Evolutionary conservation across 2,113 vertebrate genomes (phyloP).

Genomic region (Colossoma macropomum): DNA sequence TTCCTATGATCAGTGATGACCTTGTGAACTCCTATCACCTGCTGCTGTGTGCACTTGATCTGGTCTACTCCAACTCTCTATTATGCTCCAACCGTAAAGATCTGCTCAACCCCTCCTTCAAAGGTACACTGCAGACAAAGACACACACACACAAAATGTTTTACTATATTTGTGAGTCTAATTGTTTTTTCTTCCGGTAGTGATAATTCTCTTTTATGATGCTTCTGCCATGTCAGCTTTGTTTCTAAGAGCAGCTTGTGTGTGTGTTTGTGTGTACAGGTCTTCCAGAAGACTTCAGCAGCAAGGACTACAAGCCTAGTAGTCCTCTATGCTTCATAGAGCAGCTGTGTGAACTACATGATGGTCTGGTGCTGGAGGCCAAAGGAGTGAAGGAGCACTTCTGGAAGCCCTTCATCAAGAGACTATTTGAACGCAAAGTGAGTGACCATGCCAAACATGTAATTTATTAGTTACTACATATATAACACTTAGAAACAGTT

Average conservation of each 20-base stretch:
- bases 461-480: neutral
- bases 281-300: slow-evolving; percentile 86
- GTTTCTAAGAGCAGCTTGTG: slow-evolving; percentile 13
- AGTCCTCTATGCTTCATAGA: slow-evolving; percentile 90
- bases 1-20: slow-evolving; percentile 97
- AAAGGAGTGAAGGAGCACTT: slow-evolving; percentile 97
- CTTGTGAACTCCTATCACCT: slow-evolving; percentile 97
- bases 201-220: neutral
- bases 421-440: slow-evolving; percentile 93
- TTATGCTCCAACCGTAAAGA: slow-evolving; percentile 89
- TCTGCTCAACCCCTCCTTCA: slow-evolving; percentile 88
- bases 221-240: slow-evolving; percentile 15
- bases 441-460: neutral
- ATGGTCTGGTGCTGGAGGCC: slow-evolving; percentile 91
- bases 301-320: slow-evolving; percentile 84
- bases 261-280: slow-evolving; percentile 70
- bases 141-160: neutral
- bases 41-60: slow-evolving; percentile 89
- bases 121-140: slow-evolving; percentile 73
- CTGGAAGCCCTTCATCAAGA: slow-evolving; percentile 95
- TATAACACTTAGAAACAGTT: neutral
- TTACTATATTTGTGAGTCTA: too few relatives aligned
- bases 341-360: slow-evolving; percentile 88
- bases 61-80: slow-evolving; percentile 90
- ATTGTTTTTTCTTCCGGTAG: neutral